A percentile compares a stretch with the other conserved stretches of the same genome.
phyloP scores from a whole-genome alignment of 2,888 invertebrate species.

The Pyrrhia umbra region DNA sequence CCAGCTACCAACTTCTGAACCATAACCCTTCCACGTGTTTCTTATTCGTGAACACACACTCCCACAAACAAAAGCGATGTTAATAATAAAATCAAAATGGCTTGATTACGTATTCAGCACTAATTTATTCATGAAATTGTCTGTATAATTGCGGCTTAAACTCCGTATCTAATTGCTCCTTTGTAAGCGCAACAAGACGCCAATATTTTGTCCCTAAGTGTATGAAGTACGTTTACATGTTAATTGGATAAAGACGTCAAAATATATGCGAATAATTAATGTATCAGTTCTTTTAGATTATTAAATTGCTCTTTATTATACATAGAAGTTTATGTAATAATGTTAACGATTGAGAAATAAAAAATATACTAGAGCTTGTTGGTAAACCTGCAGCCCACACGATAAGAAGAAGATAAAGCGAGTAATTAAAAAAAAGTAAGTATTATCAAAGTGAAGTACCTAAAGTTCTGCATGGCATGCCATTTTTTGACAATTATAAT shows the following conservation, averaged over 20 bases:
- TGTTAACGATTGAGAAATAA: no score
- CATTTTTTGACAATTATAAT: no score
- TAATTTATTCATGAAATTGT: slow-evolving; percentile 66
- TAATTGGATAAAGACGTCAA: slow-evolving; percentile 7
- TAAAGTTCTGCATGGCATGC: no score
- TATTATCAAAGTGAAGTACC: no score
- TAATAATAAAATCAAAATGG: slow-evolving; percentile 56
- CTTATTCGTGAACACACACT: slow-evolving; percentile 11
- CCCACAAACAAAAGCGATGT: slow-evolving; percentile 44
- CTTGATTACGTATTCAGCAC: slow-evolving; percentile 47
- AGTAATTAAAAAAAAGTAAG: no score
- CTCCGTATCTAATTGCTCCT: slow-evolving; percentile 65
- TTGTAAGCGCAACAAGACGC: slow-evolving; percentile 54
- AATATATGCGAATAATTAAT: neutral
- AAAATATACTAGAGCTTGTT: no score
- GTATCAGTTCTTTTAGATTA: neutral
- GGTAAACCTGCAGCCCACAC: no score
- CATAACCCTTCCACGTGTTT: slow-evolving; percentile 20
- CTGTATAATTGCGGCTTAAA: slow-evolving; percentile 65
- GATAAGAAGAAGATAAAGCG: no score
- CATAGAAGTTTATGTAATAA: neutral
- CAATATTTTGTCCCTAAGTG: slow-evolving; percentile 40
- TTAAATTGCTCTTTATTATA: neutral
- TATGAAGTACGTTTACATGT: slow-evolving; percentile 10
- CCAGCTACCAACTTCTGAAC: neutral